Evolutionary conservation across 2,113 vertebrate genomes (phyloP).

Genomic region (Chunga burmeisteri): DNA sequence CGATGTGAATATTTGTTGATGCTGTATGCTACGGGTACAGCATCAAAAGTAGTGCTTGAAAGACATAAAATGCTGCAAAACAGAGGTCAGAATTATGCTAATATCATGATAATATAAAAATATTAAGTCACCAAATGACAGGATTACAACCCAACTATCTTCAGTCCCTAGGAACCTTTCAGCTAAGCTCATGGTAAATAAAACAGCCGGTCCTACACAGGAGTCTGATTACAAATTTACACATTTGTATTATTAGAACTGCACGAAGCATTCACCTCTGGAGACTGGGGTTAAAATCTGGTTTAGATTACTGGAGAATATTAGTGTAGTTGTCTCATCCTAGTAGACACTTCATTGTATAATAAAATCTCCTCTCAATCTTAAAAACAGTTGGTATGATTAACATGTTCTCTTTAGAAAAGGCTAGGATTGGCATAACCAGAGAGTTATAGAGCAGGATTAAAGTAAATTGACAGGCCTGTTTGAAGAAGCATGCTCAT

Average conservation of each 20-base stretch:
- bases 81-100: constrained; percentile 77
- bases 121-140: constrained; percentile 79
- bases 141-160: constrained; percentile 72
- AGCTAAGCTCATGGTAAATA: constrained; percentile 71
- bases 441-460: neutral
- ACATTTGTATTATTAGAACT: constrained; percentile 73
- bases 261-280: constrained; percentile 53
- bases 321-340: neutral
- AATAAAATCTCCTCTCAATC: neutral
- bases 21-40: neutral
- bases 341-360: neutral
- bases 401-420: neutral
- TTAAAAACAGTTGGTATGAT: neutral
- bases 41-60: constrained; percentile 71
- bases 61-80: constrained; percentile 74
- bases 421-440: neutral
- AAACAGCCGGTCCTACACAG: constrained; percentile 52
- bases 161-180: constrained; percentile 66
- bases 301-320: constrained; percentile 56
- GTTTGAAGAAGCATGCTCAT: neutral
- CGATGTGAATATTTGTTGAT: constrained; percentile 73
- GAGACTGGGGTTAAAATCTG: constrained; percentile 70
- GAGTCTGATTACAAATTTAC: constrained; percentile 76
- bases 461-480: neutral
- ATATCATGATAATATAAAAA: constrained; percentile 76